phyloP scores from a whole-genome alignment of 2,888 invertebrate species.

The Operophtera brumata region DNA sequence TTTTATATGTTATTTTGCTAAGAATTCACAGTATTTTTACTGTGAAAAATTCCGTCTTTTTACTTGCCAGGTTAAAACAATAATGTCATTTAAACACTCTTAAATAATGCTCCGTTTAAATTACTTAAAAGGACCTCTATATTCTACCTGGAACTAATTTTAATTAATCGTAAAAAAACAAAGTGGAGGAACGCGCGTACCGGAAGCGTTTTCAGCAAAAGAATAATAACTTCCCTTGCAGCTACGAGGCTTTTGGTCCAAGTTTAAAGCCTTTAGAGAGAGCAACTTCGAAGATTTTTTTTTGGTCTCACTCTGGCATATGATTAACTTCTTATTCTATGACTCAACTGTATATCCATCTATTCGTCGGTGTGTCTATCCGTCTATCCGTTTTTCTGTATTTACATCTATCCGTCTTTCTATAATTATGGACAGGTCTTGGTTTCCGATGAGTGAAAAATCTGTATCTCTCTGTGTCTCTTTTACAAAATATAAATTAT shows the following conservation, averaged over 20 bases:
- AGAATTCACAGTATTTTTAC: conserved; percentile 1
- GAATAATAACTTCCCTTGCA: conserved; percentile 51
- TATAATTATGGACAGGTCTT: no score
- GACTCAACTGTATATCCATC: no score
- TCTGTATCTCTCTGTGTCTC: no score
- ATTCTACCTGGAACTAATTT: conserved; percentile 61
- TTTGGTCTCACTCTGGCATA: no score
- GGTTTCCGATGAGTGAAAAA: no score
- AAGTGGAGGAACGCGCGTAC: conserved; percentile 54
- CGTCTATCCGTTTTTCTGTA: no score
- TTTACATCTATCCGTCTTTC: no score
- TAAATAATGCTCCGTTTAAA: conserved; percentile 37
- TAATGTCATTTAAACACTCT: conserved; percentile 44
- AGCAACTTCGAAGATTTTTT: no score
- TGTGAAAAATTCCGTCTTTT: not conserved
- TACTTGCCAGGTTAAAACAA: not conserved
- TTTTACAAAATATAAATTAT: no score
- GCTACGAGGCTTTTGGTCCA: conserved; percentile 30
- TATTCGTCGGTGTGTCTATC: no score
- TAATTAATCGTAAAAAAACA: conserved; percentile 73
- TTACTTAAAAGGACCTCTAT: conserved; percentile 42
- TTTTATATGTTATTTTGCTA: conserved; percentile 3
- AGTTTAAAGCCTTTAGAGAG: conserved; percentile 1
- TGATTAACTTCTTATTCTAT: no score
- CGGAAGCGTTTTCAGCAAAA: conserved; percentile 60